phyloP scores from a whole-genome alignment of 1,140 invertebrate genomes.

The Helicoverpa armigera region DNA sequence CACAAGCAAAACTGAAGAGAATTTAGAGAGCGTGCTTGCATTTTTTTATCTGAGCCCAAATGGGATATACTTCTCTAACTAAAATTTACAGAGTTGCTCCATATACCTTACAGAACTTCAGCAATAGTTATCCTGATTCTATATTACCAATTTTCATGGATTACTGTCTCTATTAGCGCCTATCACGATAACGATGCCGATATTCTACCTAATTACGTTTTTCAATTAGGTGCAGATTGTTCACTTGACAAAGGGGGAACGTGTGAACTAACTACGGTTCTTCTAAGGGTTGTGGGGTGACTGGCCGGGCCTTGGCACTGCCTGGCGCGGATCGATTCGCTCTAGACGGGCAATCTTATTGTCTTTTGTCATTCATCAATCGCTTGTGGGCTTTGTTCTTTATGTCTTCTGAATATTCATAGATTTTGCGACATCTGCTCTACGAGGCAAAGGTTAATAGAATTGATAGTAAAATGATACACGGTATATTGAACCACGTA shows the following conservation, averaged over 20 bases:
- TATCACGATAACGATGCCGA: no score
- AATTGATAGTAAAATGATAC: background rate
- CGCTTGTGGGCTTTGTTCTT: slow-evolving; percentile 20
- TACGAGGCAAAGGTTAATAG: background rate
- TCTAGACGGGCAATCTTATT: slow-evolving; percentile 59
- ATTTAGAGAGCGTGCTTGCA: no score
- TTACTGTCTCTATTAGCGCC: no score
- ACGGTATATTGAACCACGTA: no score
- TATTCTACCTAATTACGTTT: background rate
- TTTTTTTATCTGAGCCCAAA: no score
- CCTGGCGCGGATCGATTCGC: slow-evolving; percentile 74
- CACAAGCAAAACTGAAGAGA: no score
- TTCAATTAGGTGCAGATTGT: slow-evolving; percentile 25
- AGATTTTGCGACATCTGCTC: background rate
- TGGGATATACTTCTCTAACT: no score
- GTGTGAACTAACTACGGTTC: slow-evolving; percentile 51
- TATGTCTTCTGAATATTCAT: slow-evolving; percentile 39
- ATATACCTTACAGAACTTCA: no score
- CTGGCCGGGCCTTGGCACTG: slow-evolving; percentile 73
- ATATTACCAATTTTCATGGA: no score
- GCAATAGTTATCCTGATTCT: no score
- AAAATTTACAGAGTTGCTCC: no score
- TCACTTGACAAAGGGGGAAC: slow-evolving; percentile 1
- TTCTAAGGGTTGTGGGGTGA: slow-evolving; percentile 69
- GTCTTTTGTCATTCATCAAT: slow-evolving; percentile 71